Conservation (phyloP, 1,140 invertebrate species). For the Drosophila hydei region DNA sequence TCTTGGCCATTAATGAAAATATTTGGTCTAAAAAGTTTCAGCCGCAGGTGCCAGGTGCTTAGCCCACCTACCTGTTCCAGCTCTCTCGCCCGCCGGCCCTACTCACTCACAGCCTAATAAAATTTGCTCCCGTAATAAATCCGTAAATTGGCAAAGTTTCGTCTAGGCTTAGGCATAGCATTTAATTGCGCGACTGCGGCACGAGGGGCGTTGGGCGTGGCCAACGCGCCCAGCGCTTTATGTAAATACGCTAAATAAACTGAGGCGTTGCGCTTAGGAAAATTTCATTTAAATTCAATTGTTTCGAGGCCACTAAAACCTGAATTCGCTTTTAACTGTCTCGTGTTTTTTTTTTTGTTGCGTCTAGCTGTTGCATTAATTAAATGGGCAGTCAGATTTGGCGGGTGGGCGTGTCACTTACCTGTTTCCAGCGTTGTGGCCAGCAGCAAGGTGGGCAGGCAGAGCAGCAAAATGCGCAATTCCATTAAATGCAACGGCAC, state of each 20-base stretch:
- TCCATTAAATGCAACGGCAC: conserved; percentile 81
- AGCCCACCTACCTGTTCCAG: conserved; percentile 1
- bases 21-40: conserved; percentile 54
- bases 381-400: conserved; percentile 38
- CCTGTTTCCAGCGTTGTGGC: conserved; percentile 83
- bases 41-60: conserved; percentile 68
- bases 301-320: conserved; percentile 50
- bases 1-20: conserved; percentile 50
- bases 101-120: conserved; percentile 52
- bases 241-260: conserved; percentile 68
- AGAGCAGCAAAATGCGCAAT: conserved; percentile 79
- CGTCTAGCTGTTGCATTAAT: conserved; percentile 46
- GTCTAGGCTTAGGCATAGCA: conserved; percentile 37
- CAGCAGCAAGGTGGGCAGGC: conserved; percentile 82
- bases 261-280: conserved; percentile 37
- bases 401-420: conserved; percentile 41
- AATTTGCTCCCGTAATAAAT: conserved; percentile 74
- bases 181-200: conserved; percentile 49
- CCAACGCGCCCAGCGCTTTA: conserved; percentile 10
- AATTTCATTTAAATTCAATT: conserved; percentile 72
- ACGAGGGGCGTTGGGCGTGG: conserved; percentile 3
- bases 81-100: not conserved
- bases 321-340: conserved; percentile 7
- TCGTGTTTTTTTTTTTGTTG: not conserved
- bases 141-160: conserved; percentile 74